phyloP scores from a whole-genome alignment of 2,888 invertebrate genomes.

The Nowickia ferox region DNA sequence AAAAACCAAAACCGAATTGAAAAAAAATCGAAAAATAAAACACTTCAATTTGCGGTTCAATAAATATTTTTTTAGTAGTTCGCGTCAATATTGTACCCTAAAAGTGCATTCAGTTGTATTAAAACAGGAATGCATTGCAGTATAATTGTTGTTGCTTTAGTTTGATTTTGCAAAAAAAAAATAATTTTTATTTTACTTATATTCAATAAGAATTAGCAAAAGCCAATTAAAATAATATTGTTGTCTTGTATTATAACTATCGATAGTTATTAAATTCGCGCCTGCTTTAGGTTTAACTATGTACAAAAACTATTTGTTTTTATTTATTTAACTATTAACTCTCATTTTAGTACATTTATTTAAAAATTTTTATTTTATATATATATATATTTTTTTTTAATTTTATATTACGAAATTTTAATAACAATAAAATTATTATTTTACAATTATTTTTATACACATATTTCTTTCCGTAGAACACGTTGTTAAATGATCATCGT shows the following conservation, averaged over 20 bases:
- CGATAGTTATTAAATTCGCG: constrained; percentile 23
- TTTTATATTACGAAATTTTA: constrained; percentile 26
- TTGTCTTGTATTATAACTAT: constrained; percentile 25
- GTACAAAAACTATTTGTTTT: background rate
- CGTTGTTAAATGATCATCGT: constrained; percentile 74
- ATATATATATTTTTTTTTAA: background rate
- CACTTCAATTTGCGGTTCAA: constrained; percentile 49
- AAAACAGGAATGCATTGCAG: constrained; percentile 68
- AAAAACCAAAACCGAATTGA: constrained; percentile 16
- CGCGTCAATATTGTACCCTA: constrained; percentile 59
- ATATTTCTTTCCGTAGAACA: constrained; percentile 53
- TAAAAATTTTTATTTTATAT: constrained; percentile 3
- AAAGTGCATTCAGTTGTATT: constrained; percentile 68
- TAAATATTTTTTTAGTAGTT: constrained; percentile 46
- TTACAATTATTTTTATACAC: background rate
- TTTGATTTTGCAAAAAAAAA: constrained; percentile 37
- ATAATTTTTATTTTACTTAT: constrained; percentile 7
- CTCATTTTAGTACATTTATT: background rate
- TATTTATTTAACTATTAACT: background rate
- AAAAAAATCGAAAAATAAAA: constrained; percentile 20
- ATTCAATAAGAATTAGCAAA: constrained; percentile 16
- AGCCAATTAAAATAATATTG: constrained; percentile 24
- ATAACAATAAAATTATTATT: background rate
- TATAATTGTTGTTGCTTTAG: constrained; percentile 25
- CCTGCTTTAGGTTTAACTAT: constrained; percentile 12